Base-by-base conservation (phyloP, 23 tunicate genomes). In the Styela clava region DNA sequence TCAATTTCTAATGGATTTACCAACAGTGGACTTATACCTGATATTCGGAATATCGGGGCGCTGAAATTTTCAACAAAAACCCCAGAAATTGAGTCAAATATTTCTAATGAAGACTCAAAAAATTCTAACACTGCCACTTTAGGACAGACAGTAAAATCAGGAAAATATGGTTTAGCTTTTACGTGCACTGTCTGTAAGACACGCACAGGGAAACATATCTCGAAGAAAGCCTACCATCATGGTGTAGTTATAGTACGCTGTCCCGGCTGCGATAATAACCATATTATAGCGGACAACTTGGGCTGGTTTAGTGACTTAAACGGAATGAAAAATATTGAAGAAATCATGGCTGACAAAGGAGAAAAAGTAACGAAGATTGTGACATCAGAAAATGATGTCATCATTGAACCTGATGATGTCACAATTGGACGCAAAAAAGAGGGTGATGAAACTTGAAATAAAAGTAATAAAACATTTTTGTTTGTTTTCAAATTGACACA, bases 221-320 rank as follows among this genome's bases (percentile, higher is more conserved):
- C 96, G 29, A 95, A 95, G 74, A 81, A 85, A 37, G 92, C 96
- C 12, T 95, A 95, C 32, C 99, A 95, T 33, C 78, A 95, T 74
- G 95, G 95, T 26, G 99, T 95, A 2, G 99, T 95, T 3, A 90
- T 95, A 1, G 99, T 95, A 51, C 84, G 78, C 18, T 95, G 99
- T 37, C 92, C 88, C 0, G 91, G 86, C 3, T 95, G 99, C 83
- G 62, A 51, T 1, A 95, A 95, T 35, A 69, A 90, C 63, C 99
- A 95, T 62, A 86, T 95, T 5, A 95, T 95, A 22, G 99, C 99
- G 5, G 99, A 90, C 74, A 90, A 95, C 52, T 86, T 90, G 29
- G 83, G 83, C 56, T 95, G 99, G 99, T 95, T 95, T 52, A 83
- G 89, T 63, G 99, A 95, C 62, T 83, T 95, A 83, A 81, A 95